Evolutionary conservation across 2,888 invertebrate species (phyloP), one percentile per base, ranked within the genome.

Genomic region (Ecdyonurus torrentis): DNA sequence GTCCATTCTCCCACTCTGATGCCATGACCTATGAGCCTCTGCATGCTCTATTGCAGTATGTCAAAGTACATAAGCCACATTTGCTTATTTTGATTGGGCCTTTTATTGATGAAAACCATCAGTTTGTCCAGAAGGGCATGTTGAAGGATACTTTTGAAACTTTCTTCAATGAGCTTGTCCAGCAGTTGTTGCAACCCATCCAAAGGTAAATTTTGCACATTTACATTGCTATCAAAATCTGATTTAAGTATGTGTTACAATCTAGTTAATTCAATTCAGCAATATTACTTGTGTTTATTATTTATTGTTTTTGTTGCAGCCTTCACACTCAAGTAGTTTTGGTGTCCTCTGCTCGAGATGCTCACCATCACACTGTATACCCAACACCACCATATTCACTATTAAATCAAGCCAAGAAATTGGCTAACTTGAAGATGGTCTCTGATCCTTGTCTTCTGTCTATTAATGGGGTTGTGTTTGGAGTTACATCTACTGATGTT

Each of bases 1-100:
- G 94, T 0, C 95, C 95, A 0, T 95, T 85, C 72, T 90, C 92
- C 0, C 80, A 86, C 2, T 79, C 82, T 1, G 87, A 89, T 69
- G 87, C 87, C 72, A 73, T 92, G 63, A 75, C 80, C 0, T 94
- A 89, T 72, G 87, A 91, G 70, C 92, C 93, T 0, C 75, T 95
- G 52, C 82, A 84, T 69, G 91, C 92, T 70, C 77, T 95, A 23
- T 74, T 92, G 10, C 72, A 79, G 19, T 83, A 85, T 70, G 81
- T 91, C 0, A 76, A 75, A 63, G 77, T 82, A 18, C 79, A 85
- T 66, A 79, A 81, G 68, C 95, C 95, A 0, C 86, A 95, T 72
- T 76, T 93, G 22, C 80, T 89, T 52, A 81, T 96, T 66, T 76
- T 96, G 69, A 81, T 87, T 15, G 95, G 96, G 0, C 94, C 95